Conservation (phyloP, 2,888 invertebrate species). For the Drepanosiphum platanoidis region DNA sequence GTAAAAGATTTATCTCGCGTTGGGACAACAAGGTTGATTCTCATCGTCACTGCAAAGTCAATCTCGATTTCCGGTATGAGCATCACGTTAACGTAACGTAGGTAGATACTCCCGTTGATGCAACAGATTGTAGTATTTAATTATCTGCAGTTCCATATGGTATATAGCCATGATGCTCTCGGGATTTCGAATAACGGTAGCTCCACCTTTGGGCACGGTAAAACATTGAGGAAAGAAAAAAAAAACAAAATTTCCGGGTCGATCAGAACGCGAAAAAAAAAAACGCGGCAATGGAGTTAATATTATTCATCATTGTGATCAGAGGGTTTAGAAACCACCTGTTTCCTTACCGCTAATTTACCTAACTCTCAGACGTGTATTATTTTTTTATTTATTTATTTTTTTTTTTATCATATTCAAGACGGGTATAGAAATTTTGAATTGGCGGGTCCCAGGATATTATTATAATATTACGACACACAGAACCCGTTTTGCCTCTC, state of each 20-base stretch:
- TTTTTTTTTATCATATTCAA: conserved; percentile 17
- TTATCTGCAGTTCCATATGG: conserved; percentile 50
- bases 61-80: conserved; percentile 55
- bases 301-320: conserved; percentile 54
- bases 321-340: conserved; percentile 50
- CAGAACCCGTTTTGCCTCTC: conserved; percentile 61
- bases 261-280: conserved; percentile 48
- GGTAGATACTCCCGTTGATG: not conserved
- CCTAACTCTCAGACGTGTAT: conserved; percentile 55
- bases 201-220: not conserved
- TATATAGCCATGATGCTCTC: not conserved
- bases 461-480: conserved; percentile 59
- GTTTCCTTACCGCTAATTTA: conserved; percentile 60
- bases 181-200: conserved; percentile 12
- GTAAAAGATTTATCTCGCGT: conserved; percentile 10
- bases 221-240: conserved; percentile 15
- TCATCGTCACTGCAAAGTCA: not conserved
- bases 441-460: conserved; percentile 60
- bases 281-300: conserved; percentile 25
- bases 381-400: conserved; percentile 18
- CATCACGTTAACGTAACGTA: conserved; percentile 9
- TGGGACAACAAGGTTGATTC: not conserved
- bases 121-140: conserved; percentile 33
- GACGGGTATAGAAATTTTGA: conserved; percentile 50
- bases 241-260: conserved; percentile 46